These are phyloP conservation scores for Holocentrus rufus DNA, from an alignment of 2,797 vertebrate genomes.

Conservation along the genomic window DNA sequence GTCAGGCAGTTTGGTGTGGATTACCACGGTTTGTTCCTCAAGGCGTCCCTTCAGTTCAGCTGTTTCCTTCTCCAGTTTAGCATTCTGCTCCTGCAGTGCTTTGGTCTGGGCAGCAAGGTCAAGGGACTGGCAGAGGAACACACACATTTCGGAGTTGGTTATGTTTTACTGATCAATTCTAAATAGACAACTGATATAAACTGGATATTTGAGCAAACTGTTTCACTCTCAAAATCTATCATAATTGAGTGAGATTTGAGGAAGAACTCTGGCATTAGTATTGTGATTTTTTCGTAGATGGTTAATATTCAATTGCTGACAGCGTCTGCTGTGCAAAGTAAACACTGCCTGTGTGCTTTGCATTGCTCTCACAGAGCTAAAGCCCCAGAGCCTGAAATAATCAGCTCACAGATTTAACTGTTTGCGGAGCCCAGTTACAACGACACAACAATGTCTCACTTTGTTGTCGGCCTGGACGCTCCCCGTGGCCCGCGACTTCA, in stretches of 20 bases:
- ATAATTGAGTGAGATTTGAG: no score
- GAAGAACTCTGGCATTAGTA: not conserved
- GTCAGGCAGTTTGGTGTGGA: no score
- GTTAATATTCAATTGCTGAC: not conserved
- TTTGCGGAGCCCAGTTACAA: conserved; percentile 43
- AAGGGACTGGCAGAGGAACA: conserved; percentile 75
- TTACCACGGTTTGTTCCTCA: conserved; percentile 87
- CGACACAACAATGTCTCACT: conserved; percentile 70
- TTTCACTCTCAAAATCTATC: not conserved
- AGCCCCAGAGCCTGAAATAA: conserved; percentile 41
- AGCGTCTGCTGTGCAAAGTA: conserved; percentile 20
- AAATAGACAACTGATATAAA: conserved; percentile 2
- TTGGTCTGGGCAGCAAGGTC: conserved; percentile 85
- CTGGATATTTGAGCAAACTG: conserved; percentile 2
- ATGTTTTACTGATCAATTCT: conserved; percentile 10
- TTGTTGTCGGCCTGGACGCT: conserved; percentile 81
- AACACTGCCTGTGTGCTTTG: conserved; percentile 45
- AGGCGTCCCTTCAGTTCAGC: conserved; percentile 85
- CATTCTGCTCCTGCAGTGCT: conserved; percentile 89
- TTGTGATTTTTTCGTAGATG: not conserved
- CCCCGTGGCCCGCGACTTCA: conserved; percentile 93
- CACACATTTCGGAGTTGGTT: conserved; percentile 2
- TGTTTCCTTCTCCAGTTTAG: conserved; percentile 87
- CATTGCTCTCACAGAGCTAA: conserved; percentile 35
- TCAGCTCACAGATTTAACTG: conserved; percentile 52